Evolutionary conservation across 2,888 invertebrate species (phyloP).

Genomic region (Mermis nigrescens): DNA sequence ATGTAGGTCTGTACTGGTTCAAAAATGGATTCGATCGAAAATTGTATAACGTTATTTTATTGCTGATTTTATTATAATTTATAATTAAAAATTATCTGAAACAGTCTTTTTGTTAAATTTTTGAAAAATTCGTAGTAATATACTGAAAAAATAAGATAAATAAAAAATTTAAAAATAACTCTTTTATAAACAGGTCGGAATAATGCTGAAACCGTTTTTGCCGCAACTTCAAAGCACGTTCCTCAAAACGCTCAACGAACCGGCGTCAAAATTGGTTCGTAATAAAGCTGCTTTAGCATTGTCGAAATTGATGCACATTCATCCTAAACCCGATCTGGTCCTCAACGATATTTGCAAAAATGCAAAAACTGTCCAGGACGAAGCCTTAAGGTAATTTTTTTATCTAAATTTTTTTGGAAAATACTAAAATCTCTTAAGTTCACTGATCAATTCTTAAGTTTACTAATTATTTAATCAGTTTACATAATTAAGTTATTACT

Average conservation of each 20-base stretch:
- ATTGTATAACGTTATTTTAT: too few species aligned
- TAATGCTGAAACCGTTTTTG: constrained; percentile 84
- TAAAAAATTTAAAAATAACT: background rate
- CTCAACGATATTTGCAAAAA: constrained; percentile 74
- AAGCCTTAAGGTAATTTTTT: constrained; percentile 45
- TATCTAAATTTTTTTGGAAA: background rate
- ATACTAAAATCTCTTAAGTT: background rate
- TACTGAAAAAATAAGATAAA: background rate
- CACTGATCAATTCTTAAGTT: background rate
- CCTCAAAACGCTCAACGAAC: constrained; percentile 76
- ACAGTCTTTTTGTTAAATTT: too few species aligned
- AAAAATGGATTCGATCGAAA: too few species aligned
- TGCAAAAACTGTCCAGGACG: constrained; percentile 62
- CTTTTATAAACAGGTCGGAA: constrained; percentile 50
- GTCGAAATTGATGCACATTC: constrained; percentile 67
- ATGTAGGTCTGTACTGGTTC: too few species aligned
- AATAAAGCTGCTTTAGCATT: constrained; percentile 44
- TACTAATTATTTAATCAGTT: background rate
- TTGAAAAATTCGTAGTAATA: too few species aligned
- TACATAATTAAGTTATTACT: too few species aligned
- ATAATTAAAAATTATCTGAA: too few species aligned
- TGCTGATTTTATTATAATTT: too few species aligned
- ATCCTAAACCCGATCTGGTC: constrained; percentile 79
- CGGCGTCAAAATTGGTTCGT: constrained; percentile 30
- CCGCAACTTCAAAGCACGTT: constrained; percentile 97